Evolutionary conservation across 2,113 vertebrate genomes (phyloP).

Genomic region (Thalassarche chlororhynchos): DNA sequence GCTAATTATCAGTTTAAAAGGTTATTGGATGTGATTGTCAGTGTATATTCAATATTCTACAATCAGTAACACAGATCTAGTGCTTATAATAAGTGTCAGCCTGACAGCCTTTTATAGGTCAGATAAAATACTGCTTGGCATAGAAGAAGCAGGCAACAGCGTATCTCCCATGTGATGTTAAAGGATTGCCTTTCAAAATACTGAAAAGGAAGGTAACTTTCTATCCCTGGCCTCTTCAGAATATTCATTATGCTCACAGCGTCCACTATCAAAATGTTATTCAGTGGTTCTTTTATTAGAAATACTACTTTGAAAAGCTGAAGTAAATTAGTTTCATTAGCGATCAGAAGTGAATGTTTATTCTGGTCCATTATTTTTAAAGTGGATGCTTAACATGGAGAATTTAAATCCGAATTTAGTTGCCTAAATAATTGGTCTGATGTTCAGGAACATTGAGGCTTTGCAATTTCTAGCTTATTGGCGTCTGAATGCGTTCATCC

Average conservation of each 20-base stretch:
- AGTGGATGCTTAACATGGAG: slow-evolving; percentile 19
- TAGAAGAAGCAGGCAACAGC: background rate
- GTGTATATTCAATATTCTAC: slow-evolving; percentile 45
- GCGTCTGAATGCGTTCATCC: background rate
- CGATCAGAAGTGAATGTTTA: slow-evolving; percentile 5
- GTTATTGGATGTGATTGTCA: slow-evolving; percentile 31
- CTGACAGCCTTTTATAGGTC: slow-evolving; percentile 47
- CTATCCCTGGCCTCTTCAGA: slow-evolving; percentile 34
- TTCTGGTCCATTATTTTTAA: slow-evolving; percentile 48
- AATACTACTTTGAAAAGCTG: slow-evolving; percentile 47
- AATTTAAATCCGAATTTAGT: slow-evolving; percentile 4
- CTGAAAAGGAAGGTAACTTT: slow-evolving; percentile 57
- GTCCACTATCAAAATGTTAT: slow-evolving; percentile 53
- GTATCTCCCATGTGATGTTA: background rate
- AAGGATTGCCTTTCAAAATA: slow-evolving; percentile 43
- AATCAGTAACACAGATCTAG: slow-evolving; percentile 43
- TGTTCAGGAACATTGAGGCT: background rate
- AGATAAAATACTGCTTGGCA: slow-evolving; percentile 37
- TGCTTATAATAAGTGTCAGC: slow-evolving; percentile 33
- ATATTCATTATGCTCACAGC: slow-evolving; percentile 44
- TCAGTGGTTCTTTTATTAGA: slow-evolving; percentile 43
- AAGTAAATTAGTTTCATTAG: slow-evolving; percentile 63
- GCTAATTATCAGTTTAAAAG: slow-evolving; percentile 39
- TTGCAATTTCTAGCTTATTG: background rate
- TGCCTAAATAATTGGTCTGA: background rate